Evolutionary conservation across 2,113 vertebrate genomes (phyloP).

Genomic region (Callipepla squamata): DNA sequence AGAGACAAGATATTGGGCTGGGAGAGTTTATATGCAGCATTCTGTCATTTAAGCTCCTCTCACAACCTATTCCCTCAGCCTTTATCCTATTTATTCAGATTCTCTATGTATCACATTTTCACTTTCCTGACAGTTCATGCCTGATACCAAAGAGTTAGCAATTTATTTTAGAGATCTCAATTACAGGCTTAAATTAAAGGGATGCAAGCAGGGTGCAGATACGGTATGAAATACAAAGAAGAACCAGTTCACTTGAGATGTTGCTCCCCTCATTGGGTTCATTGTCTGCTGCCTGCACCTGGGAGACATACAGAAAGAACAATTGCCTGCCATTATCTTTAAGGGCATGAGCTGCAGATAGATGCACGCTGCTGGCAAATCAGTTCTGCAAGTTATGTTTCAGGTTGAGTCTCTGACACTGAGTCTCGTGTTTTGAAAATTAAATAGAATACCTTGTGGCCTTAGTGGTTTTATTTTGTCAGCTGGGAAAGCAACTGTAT

Average conservation of each 20-base stretch:
- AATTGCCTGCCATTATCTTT: background rate
- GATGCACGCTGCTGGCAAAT: background rate
- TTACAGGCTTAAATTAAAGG: conserved; percentile 42
- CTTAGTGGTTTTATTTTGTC: background rate
- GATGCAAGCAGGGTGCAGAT: background rate
- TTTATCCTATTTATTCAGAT: conserved; percentile 22
- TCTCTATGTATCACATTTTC: background rate
- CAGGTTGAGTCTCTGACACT: background rate
- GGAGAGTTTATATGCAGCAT: background rate
- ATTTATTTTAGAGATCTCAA: background rate
- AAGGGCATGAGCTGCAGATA: background rate
- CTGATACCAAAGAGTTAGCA: background rate
- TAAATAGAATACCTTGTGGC: background rate
- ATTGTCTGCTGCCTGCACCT: background rate
- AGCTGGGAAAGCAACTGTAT: background rate
- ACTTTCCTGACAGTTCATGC: background rate
- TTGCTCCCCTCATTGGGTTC: background rate
- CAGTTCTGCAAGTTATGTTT: background rate
- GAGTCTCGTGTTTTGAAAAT: background rate
- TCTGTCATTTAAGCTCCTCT: conserved; percentile 13
- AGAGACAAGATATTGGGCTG: conserved; percentile 3
- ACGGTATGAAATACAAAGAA: background rate
- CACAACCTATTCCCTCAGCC: background rate
- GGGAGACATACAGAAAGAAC: background rate
- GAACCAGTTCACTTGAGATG: background rate